Base-by-base conservation (phyloP, 2,888 invertebrate species). In the Vesta saturnalis region DNA sequence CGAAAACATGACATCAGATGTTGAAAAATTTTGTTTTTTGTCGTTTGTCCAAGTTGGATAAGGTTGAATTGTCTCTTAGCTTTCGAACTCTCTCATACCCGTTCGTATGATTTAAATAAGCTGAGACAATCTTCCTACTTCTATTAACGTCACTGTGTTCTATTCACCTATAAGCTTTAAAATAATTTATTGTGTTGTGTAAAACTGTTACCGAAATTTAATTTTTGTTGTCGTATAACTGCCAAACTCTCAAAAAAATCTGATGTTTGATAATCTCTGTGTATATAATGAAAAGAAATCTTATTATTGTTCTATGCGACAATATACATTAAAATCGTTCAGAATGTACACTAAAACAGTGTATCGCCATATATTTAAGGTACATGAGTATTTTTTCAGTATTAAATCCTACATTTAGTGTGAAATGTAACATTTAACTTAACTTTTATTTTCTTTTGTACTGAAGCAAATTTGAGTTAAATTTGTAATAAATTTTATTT, bases 141-240 rank as follows among this genome's bases (percentile, higher is more conserved):
- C 47, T 67, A 39, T 58, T 63, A 63, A 62, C 59, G n/a, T 63
- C 22, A 15, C 57, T 63, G 67, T 67, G 67, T 68, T 68, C 59
- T 60, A 55, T 68, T 63, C 47, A 59, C 47, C 39, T 57, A 46
- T 64, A 56, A 64, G 60, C 60, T 66, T 66, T 60, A 63, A 52
- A 57, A 64, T 64, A 64, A 64, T 59, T 66, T 56, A 66, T 66
- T 60, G 16, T 55, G 54, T 60, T 65, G 60, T 39, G 54, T 65
- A 52, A 59, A 63, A 43, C 59, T 59, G 64, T 64, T 64, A 64
- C 54, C 54, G 59, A 54, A 30, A 58, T 59, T 18, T 56, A 23
- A 16, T 19, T 35, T 56, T 10, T 55, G 14, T 52, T 35, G 57
- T 23, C 21, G 22, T 21, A 21, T 21, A 21, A 64, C 64, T 64